A percentile compares a stretch with the other conserved stretches of the same genome.
These are phyloP conservation scores for Erebia epiphron DNA, from an alignment of 2,888 invertebrate genomes.

Conservation along the genomic window DNA sequence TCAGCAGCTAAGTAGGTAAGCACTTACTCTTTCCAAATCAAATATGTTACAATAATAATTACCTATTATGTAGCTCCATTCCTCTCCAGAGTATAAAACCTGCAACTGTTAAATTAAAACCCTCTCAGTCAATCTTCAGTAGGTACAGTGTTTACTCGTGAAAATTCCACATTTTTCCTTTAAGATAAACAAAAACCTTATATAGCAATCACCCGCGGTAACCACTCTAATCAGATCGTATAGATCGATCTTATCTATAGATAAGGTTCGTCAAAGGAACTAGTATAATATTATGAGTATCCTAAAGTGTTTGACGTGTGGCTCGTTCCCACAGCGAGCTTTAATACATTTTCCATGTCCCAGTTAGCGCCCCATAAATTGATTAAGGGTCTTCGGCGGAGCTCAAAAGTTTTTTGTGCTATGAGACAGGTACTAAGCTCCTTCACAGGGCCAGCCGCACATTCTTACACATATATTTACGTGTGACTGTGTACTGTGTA, in stretches of 20 bases:
- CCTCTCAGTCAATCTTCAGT: no score
- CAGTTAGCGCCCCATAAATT: conserved; percentile 83
- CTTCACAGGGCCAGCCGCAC: conserved; percentile 24
- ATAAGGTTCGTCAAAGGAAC: conserved; percentile 37
- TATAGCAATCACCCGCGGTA: conserved; percentile 10
- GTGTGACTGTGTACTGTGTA: not conserved
- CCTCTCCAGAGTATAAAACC: no score
- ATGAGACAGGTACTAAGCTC: conserved; percentile 61
- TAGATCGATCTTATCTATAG: conserved; percentile 29
- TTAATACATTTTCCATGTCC: conserved; percentile 83
- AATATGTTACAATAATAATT: no score
- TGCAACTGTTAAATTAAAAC: no score
- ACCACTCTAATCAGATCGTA: conserved; percentile 27
- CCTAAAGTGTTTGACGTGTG: conserved; percentile 63
- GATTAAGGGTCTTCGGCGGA: conserved; percentile 77
- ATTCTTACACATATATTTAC: conserved; percentile 11
- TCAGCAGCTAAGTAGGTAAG: no score
- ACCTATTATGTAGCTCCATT: no score
- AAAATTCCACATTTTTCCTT: not conserved
- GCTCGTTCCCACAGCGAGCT: conserved; percentile 74
- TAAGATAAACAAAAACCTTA: conserved; percentile 4
- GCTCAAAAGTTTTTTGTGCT: conserved; percentile 73
- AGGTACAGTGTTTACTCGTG: not conserved
- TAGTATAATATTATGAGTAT: conserved; percentile 53
- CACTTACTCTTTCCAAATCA: no score